These are phyloP conservation scores for Procambarus clarkii DNA, from an alignment of 1,140 invertebrate species.

Conservation along the genomic window DNA sequence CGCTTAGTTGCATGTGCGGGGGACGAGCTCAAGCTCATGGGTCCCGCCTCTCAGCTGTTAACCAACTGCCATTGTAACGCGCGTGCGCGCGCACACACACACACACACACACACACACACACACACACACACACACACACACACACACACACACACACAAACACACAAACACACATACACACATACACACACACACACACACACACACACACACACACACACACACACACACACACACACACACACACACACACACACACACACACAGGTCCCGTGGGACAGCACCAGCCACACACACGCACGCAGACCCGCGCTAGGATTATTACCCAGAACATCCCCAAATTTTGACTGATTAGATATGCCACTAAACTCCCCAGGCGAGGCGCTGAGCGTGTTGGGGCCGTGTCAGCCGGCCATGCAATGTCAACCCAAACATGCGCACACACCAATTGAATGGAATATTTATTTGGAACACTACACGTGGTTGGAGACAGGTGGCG, in stretches of 20 bases:
- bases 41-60: too few relatives aligned
- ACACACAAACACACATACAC: neutral
- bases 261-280: neutral
- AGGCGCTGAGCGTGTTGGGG: neutral
- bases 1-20: too few relatives aligned
- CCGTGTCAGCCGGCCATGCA: neutral
- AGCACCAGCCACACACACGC: neutral
- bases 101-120: neutral
- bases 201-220: neutral
- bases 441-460: conserved; percentile 5
- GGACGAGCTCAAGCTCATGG: too few relatives aligned
- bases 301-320: conserved; percentile 3
- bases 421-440: neutral
- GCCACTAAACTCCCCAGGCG: neutral
- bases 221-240: neutral
- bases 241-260: too few relatives aligned
- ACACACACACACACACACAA: neutral
- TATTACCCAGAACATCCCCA: conserved; percentile 37
- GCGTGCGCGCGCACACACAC: too few relatives aligned
- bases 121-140: neutral
- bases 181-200: neutral
- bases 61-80: too few relatives aligned
- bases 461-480: neutral
- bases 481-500: neutral
- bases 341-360: conserved; percentile 39